Evolutionary conservation across 2,113 vertebrate genomes (phyloP), one percentile per base, ranked within the genome.

Genomic region (Emydocephalus ijimae): DNA sequence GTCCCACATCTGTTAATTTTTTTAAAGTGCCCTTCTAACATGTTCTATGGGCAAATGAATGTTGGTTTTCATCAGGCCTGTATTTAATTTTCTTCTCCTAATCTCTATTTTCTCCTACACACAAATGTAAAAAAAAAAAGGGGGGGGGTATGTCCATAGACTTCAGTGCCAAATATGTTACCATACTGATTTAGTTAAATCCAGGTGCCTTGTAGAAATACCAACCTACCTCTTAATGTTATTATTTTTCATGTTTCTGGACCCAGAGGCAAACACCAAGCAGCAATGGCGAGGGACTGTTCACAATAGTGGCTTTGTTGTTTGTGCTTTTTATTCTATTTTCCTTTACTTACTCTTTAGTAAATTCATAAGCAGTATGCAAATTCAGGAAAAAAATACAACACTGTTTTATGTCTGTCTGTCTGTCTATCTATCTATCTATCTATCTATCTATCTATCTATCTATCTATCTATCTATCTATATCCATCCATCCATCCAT

Each of bases 1-100:
- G 57, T 61, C 55, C 34, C 55, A 95, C 89, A 95, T 91, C 92
- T 91, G 87, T 93, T 95, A 89, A 95, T 69, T 21, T 50, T 95
- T 95, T 21, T 10, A 89, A 14, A 56, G 81, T 26, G 85, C 18
- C 52, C 26, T 0, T 0, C 93, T 95, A 91, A 92, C 26, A n/a
- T 91, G 57, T 48, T 81, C 91, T 50, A 34, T 43, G 88, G 23
- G n/a, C 52, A 95, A 94, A 95, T 91, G 24, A 88, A 94, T 5
- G 1, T 74, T 93, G 94, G 59, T 45, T 55, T 94, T 95, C 93
- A 88, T 64, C 86, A 87, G 90, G 52, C 21, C 45, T 93, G 69
- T 29, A 54, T 91, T 94, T 81, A 29, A 43, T 91, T 94, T 43
- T 59, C 91, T 95, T 93, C 86, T 61, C 21, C 91, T 92, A 89